Percentiles rank a stretch among this genome's conserved stretches.
Conservation (phyloP, 2,113 vertebrate genomes). For the Hyperoodon ampullatus region DNA sequence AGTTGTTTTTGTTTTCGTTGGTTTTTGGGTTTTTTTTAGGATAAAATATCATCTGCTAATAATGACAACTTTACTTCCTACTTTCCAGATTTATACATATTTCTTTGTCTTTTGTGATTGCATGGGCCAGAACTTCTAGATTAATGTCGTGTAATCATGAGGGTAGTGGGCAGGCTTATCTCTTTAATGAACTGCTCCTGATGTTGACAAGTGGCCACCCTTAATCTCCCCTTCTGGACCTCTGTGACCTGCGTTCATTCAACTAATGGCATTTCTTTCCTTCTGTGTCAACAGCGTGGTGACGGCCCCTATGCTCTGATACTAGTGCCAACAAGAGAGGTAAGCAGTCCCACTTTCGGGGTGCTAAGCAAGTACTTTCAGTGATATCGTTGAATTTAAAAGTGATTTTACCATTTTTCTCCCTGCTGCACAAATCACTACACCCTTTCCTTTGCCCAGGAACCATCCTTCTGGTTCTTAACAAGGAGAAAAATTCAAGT, state of each 20-base stretch:
- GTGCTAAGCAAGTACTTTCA: not conserved
- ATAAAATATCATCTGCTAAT: not conserved
- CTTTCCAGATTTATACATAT: not conserved
- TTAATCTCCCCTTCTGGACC: fast-evolving
- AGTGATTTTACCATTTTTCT: not conserved
- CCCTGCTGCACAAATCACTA: not conserved
- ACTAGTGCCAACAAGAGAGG: constrained; percentile 97
- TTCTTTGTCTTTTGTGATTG: not conserved
- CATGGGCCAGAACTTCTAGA: not conserved
- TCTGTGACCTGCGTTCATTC: not conserved
- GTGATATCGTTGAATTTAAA: not conserved
- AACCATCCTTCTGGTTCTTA: not conserved
- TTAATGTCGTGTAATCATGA: too few species aligned
- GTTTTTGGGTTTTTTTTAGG: not conserved
- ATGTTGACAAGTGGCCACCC: fast-evolving
- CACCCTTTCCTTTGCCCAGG: not conserved
- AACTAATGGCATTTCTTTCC: not conserved
- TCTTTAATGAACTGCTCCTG: not conserved
- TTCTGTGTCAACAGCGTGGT: constrained; percentile 84
- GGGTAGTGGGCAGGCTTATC: too few species aligned
- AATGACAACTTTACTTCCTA: not conserved
- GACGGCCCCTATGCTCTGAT: constrained; percentile 95
- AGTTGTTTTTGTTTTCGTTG: too few species aligned
- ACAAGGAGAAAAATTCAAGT: not conserved
- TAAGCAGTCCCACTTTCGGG: constrained; percentile 69